phyloP scores from a whole-genome alignment of 2,888 invertebrate genomes.

The Dendrolimus pini region DNA sequence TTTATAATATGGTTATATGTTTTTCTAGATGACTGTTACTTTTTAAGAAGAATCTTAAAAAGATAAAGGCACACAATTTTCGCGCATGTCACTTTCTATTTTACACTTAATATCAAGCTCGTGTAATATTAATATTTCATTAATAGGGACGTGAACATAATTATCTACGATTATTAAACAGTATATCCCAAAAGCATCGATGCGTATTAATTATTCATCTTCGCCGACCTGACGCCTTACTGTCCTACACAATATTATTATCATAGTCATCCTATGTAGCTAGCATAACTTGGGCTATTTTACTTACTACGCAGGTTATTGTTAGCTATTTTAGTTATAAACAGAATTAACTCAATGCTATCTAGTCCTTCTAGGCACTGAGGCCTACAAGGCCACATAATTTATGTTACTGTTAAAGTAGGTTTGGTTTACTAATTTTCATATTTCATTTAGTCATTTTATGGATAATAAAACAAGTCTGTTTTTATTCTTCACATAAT shows the following conservation, averaged over 20 bases:
- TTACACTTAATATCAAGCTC: too few relatives aligned
- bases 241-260: background rate
- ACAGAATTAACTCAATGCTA: background rate
- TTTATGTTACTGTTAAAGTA: slow-evolving; percentile 1
- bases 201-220: background rate
- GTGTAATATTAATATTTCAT: too few relatives aligned
- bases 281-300: too few relatives aligned
- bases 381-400: background rate
- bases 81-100: too few relatives aligned
- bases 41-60: too few relatives aligned
- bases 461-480: too few relatives aligned
- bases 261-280: background rate
- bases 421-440: too few relatives aligned
- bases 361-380: background rate
- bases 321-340: background rate
- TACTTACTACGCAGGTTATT: background rate
- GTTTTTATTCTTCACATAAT: too few relatives aligned
- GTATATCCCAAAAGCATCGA: slow-evolving; percentile 11
- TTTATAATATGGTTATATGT: too few relatives aligned
- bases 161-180: slow-evolving; percentile 1
- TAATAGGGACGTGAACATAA: background rate
- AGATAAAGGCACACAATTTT: too few relatives aligned
- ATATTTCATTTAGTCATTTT: too few relatives aligned
- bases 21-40: too few relatives aligned
- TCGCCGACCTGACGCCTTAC: background rate